These are phyloP conservation scores for Aurelia sp. DNA, from an alignment of 30 jellyfish, hydroid and myxozoan species.

Conservation along the genomic window DNA sequence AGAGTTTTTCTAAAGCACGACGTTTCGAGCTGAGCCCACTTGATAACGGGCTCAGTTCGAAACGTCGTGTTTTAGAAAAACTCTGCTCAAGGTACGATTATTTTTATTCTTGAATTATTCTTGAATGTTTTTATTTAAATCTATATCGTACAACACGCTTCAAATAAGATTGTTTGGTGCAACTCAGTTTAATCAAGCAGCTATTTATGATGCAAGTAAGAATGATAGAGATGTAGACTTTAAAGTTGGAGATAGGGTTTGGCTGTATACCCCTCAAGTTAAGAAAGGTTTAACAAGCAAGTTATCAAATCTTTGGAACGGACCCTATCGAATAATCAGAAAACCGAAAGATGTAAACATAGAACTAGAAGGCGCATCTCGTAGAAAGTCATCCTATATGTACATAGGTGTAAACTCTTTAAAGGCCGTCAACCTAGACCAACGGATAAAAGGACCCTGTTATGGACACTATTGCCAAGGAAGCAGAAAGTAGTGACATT, in stretches of 20 bases:
- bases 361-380: constrained; percentile 49
- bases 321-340: constrained; percentile 60
- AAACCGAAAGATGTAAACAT: constrained; percentile 38
- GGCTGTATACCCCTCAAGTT: constrained; percentile 66
- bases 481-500: neutral
- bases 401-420: constrained; percentile 36
- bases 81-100: too few species aligned
- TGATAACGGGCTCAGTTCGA: too few species aligned
- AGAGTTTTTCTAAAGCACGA: too few species aligned
- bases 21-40: too few species aligned
- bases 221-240: constrained; percentile 37
- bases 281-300: constrained; percentile 51
- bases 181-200: too few species aligned
- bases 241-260: constrained; percentile 63
- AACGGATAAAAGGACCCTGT: constrained; percentile 46
- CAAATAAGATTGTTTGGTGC: too few species aligned
- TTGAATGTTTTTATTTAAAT: too few species aligned
- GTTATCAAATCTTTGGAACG: constrained; percentile 52
- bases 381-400: neutral
- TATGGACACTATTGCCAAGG: constrained; percentile 11
- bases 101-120: too few species aligned
- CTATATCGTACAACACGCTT: too few species aligned
- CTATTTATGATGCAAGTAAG: constrained; percentile 29
- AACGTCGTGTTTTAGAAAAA: too few species aligned
- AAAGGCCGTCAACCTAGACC: constrained; percentile 60